phyloP scores from a whole-genome alignment of 2,888 invertebrate species.

The Acrobasis repandana region DNA sequence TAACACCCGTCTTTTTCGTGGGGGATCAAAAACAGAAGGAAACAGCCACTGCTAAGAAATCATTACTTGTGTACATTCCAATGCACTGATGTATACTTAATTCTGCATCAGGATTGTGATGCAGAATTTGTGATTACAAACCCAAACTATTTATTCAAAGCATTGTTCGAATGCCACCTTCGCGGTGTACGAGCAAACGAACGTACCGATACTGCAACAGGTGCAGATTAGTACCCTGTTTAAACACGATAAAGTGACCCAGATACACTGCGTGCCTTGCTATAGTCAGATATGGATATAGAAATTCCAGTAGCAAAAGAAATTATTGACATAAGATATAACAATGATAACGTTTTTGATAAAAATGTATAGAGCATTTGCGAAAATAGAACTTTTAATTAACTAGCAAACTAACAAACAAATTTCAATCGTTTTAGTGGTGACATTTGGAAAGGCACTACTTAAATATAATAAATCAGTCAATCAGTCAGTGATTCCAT shows the following conservation, averaged over 20 bases:
- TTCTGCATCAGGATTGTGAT: no score
- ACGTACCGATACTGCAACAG: conserved; percentile 6
- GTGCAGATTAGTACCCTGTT: conserved; percentile 11
- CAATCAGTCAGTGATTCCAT: background rate
- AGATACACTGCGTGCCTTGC: background rate
- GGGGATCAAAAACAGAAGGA: no score
- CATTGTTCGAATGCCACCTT: conserved; percentile 16
- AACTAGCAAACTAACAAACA: background rate
- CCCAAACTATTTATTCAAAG: conserved; percentile 18
- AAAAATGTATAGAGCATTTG: background rate
- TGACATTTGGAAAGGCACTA: background rate
- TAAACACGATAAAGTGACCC: conserved; percentile 22
- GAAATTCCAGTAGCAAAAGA: conserved; percentile 1
- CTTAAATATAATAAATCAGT: conserved; percentile 13
- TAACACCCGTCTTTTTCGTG: no score
- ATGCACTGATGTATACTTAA: background rate
- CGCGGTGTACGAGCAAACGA: background rate
- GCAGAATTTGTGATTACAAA: no score
- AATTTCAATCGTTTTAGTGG: background rate
- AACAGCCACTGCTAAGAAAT: conserved; percentile 3
- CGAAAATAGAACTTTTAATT: background rate
- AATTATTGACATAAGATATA: background rate
- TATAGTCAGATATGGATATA: background rate
- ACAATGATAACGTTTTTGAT: background rate
- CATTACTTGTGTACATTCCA: background rate